Evolutionary conservation across 2,888 invertebrate species (phyloP), one percentile per base, ranked within the genome.

Genomic region (Heteromurus nitidus): DNA sequence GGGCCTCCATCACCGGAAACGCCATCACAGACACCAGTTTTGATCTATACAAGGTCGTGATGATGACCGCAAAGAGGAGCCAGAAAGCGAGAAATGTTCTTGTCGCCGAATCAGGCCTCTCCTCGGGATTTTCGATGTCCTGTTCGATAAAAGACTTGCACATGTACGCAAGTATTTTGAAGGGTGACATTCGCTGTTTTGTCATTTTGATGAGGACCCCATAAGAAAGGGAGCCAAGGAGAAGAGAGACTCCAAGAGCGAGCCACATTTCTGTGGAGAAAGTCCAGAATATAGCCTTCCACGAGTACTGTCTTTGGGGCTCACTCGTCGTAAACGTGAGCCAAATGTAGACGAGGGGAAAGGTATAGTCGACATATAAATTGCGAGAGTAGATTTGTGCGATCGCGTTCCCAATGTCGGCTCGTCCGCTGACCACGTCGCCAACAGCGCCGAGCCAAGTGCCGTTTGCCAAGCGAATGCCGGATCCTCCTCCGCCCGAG

Each of bases 301-400:
- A 82, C 13, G 82, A 50, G 47, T 72, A 67, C 36, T 31, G 65
- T 16, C 20, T 22, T 9, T 22, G 5, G 1, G 77, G 44, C 47
- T 31, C 28, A 26, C 85, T 83, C 0, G 84, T 83, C 0, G 84
- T 77, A 60, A 85, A 85, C 0, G 82, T 83, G 0, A 85, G 69
- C 31, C 44, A 55, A n/a, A 36, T 55, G 18, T 81, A 76, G n/a
- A 69, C 31, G 42, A 84, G 50, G 9, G 77, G 42, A 47, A 42
- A 20, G 1, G 81, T 60, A 28, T 79, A 76, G 65, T 58, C 69
- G 1, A 82, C 74, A 0, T 42, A 58, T 2, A 31, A 42, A 30
- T 72, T 44, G 26, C 82, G 13, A 2, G 20, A 28, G 7, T 44
- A 18, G 62, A 60, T 75, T 11, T 67, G 30, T 20, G 68, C 58